Conservation (phyloP, 2,888 invertebrate genomes). For the Melitaea athalia region DNA sequence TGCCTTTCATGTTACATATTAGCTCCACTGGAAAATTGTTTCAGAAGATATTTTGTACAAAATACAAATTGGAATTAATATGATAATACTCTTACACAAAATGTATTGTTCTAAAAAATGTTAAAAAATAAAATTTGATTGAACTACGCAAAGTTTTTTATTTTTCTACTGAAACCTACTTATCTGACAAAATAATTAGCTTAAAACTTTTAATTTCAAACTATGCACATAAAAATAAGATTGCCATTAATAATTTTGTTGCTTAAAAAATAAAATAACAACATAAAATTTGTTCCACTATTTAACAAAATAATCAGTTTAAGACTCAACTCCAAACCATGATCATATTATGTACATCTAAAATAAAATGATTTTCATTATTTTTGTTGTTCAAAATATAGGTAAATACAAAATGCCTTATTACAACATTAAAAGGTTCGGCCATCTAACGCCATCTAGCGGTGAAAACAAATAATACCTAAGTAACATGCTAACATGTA, state of each 20-base stretch:
- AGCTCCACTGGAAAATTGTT: slow-evolving; percentile 62
- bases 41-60: slow-evolving; percentile 80
- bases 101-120: slow-evolving; percentile 78
- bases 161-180: slow-evolving; percentile 9
- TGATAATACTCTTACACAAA: slow-evolving; percentile 67
- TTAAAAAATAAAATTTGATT: slow-evolving; percentile 78
- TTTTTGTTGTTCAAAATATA: no score
- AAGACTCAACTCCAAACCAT: no score
- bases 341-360: background rate
- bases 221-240: no score
- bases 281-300: no score
- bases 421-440: background rate
- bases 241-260: no score
- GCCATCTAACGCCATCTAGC: slow-evolving; percentile 14
- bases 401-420: no score
- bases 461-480: background rate
- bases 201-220: no score
- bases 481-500: background rate
- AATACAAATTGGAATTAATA: slow-evolving; percentile 71
- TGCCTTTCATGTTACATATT: slow-evolving; percentile 60
- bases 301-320: no score
- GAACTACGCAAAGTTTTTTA: slow-evolving; percentile 49
- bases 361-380: no score
- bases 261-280: no score
- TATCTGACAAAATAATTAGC: background rate